Evolutionary conservation across 2,888 invertebrate genomes (phyloP).

Genomic region (Celastrina argiolus): DNA sequence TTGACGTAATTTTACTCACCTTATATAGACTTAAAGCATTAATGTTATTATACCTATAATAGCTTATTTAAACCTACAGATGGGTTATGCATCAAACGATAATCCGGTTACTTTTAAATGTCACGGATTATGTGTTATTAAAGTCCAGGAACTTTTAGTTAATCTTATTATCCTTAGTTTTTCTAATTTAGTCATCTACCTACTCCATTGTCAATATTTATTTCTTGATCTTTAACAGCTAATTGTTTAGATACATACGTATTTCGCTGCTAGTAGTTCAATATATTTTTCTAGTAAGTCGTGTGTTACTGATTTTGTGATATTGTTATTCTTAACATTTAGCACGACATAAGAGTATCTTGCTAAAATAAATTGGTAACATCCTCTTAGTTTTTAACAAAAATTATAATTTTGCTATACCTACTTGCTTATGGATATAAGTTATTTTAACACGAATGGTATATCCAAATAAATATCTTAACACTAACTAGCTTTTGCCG

Average conservation of each 20-base stretch:
- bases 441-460: too few species aligned
- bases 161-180: background rate
- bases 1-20: background rate
- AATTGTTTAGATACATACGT: background rate
- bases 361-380: background rate
- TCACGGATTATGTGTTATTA: background rate
- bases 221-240: too few species aligned
- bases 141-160: background rate
- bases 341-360: background rate
- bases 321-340: background rate
- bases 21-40: background rate
- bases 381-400: background rate
- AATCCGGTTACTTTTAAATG: background rate
- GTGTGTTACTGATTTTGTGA: background rate
- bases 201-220: background rate
- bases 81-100: background rate
- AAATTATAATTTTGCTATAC: too few species aligned
- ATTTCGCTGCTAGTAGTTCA: background rate
- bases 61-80: background rate
- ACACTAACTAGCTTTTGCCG: too few species aligned
- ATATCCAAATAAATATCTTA: background rate
- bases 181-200: background rate
- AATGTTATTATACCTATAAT: slow-evolving; percentile 2
- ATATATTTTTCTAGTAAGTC: background rate
- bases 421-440: too few species aligned